A percentile compares a stretch with the other conserved stretches of the same genome.
phyloP scores from a whole-genome alignment of 2,888 invertebrate species.

The Lepidochrysops patricia region DNA sequence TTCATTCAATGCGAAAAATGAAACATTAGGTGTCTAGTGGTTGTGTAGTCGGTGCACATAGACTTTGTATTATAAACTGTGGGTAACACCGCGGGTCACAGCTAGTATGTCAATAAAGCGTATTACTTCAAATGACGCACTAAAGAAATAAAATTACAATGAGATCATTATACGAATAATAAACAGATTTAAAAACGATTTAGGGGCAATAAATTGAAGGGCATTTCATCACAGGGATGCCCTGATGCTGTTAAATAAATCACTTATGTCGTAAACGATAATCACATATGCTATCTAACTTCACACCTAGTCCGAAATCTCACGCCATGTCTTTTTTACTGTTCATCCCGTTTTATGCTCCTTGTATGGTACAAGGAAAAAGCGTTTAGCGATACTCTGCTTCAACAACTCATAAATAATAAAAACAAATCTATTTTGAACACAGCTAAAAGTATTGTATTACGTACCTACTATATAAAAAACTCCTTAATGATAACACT shows the following conservation, averaged over 20 bases:
- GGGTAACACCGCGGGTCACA: no score
- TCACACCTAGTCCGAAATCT: slow-evolving; percentile 57
- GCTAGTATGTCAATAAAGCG: neutral
- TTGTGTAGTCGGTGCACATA: no score
- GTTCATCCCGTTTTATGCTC: slow-evolving; percentile 48
- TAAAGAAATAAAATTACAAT: slow-evolving; percentile 15
- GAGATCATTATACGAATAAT: slow-evolving; percentile 13
- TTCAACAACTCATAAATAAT: neutral
- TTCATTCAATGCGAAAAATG: no score
- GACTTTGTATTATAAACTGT: no score
- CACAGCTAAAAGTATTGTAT: no score
- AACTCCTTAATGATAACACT: no score
- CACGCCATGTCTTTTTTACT: slow-evolving; percentile 55
- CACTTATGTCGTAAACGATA: slow-evolving; percentile 47
- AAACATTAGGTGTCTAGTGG: no score
- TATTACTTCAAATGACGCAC: neutral
- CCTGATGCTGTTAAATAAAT: slow-evolving; percentile 34
- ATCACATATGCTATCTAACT: slow-evolving; percentile 49
- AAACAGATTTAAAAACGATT: slow-evolving; percentile 14
- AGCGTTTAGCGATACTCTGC: slow-evolving; percentile 14
- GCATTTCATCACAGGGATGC: slow-evolving; percentile 19
- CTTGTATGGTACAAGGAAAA: slow-evolving; percentile 29
- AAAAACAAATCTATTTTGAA: neutral
- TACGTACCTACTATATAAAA: no score
- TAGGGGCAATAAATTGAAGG: slow-evolving; percentile 5